Evolutionary conservation across 2,797 vertebrate species (phyloP).

Genomic region (Protosalanx chinensis): DNA sequence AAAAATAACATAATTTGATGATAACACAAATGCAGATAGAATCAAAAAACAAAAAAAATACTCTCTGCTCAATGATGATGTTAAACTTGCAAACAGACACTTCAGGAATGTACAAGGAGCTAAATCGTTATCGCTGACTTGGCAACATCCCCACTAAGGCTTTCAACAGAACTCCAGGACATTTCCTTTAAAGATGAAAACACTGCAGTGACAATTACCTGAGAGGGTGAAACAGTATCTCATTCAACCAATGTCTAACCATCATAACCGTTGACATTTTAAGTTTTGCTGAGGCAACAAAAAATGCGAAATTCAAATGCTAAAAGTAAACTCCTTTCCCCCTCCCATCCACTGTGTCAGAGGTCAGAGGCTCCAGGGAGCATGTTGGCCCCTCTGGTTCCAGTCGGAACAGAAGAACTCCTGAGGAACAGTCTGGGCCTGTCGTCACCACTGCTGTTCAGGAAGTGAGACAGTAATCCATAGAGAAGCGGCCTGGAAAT

Average conservation of each 20-base stretch:
- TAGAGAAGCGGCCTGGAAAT: slow-evolving; percentile 88
- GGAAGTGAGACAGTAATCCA: slow-evolving; percentile 84
- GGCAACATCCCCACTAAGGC: slow-evolving; percentile 1
- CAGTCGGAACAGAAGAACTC: slow-evolving; percentile 51
- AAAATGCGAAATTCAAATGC: too few relatives aligned
- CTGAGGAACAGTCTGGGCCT: slow-evolving; percentile 64
- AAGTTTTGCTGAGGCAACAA: neutral
- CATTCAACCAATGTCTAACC: neutral
- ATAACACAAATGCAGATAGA: neutral
- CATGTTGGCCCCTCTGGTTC: slow-evolving; percentile 17
- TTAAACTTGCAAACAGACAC: neutral
- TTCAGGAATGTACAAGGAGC: neutral
- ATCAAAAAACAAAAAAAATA: neutral
- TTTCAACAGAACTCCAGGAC: neutral
- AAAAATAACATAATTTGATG: neutral
- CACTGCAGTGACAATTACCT: neutral
- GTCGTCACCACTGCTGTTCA: slow-evolving; percentile 68
- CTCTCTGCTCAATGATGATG: neutral
- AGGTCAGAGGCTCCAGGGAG: slow-evolving; percentile 32
- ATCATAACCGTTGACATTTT: too few relatives aligned
- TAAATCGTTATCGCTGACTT: neutral
- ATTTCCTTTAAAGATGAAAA: too few relatives aligned
- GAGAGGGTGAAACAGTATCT: neutral
- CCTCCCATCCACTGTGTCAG: slow-evolving; percentile 17
- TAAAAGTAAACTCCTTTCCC: neutral